Base-by-base conservation (phyloP, 1,140 invertebrate species). In the Drosophila grimshawi region DNA sequence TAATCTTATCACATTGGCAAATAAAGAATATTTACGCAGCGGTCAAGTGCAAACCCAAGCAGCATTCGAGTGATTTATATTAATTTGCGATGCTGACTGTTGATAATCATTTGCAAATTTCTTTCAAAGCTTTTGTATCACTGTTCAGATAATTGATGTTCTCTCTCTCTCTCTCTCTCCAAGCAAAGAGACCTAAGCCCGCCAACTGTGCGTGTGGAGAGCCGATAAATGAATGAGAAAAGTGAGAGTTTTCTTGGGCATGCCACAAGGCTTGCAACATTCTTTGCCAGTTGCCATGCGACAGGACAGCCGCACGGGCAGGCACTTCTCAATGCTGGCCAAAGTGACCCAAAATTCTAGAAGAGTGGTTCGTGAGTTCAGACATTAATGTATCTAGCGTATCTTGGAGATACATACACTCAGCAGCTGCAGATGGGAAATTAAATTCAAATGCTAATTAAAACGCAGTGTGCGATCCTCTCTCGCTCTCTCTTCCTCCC, bases 241-340 rank as follows among this genome's bases (percentile, higher is more conserved):
- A 56, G 57, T 48, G 51, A 71, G 45, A 68, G 56, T 64, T 56
- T 43, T 10, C 2, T 19, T 19, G 7, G 45, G 52, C 43, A 48
- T 55, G 33, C 61, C 43, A n/a, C 64, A 46, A 53, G 59, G 51
- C 63, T 66, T 72, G 76, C 72, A 68, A 57, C 53, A 71, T 59
- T 63, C 51, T 63, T 55, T 48, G 73, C 88, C 85, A 88, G 83
- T 88, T 83, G 80, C 80, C 77, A 80, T 69, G 77, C 85, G 80
- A 80, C 76, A 88, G 83, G 85, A 88, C 76, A 79, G 69, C 69
- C 69, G 72, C 78, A 75, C 80, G 73, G 82, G 62, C 48, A 62
- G 67, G 37, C 56, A 46, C 19, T 33, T 3, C 39, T 3, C 19
- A 60, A 51, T 67, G 70, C 59, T 29, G 2, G 27, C 30, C 55